phyloP scores from a whole-genome alignment of 2,113 vertebrate species.

The Neofelis nebulosa region DNA sequence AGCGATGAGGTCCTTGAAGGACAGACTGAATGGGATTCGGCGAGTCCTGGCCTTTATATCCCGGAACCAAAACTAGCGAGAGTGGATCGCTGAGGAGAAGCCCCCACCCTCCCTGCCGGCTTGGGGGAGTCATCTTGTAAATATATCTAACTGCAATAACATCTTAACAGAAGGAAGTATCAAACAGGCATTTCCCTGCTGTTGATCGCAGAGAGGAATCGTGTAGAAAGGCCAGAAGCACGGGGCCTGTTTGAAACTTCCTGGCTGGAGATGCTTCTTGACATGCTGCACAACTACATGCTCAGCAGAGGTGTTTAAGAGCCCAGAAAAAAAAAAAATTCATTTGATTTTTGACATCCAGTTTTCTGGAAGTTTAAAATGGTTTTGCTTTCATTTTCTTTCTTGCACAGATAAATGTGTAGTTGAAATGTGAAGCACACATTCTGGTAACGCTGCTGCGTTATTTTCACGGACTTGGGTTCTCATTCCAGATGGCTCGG shows the following conservation, averaged over 20 bases:
- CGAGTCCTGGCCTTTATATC: constrained; percentile 87
- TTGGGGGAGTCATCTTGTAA: constrained; percentile 71
- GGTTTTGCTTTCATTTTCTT: constrained; percentile 80
- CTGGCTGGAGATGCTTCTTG: constrained; percentile 75
- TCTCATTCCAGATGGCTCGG: constrained; percentile 84
- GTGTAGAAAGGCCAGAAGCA: constrained; percentile 76
- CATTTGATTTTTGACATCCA: constrained; percentile 80
- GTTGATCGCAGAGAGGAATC: constrained; percentile 67
- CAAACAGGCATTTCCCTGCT: constrained; percentile 59
- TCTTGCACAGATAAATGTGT: constrained; percentile 78
- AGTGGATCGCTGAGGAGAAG: constrained; percentile 57
- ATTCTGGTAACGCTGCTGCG: constrained; percentile 73
- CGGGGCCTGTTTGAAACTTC: constrained; percentile 78
- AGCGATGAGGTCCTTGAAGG: constrained; percentile 87
- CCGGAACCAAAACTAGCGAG: constrained; percentile 77
- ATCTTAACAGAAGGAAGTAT: constrained; percentile 77
- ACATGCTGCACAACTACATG: constrained; percentile 81
- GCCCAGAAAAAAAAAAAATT: constrained; percentile 67
- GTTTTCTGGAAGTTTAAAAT: constrained; percentile 71
- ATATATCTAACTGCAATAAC: constrained; percentile 84
- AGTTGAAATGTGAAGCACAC: constrained; percentile 84
- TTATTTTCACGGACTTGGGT: constrained; percentile 83
- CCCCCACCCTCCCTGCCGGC: constrained; percentile 50
- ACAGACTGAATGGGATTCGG: constrained; percentile 86
- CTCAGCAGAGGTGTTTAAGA: constrained; percentile 77